Base-by-base conservation (phyloP, 1,140 invertebrate species). In the Elysia chlorotica region DNA sequence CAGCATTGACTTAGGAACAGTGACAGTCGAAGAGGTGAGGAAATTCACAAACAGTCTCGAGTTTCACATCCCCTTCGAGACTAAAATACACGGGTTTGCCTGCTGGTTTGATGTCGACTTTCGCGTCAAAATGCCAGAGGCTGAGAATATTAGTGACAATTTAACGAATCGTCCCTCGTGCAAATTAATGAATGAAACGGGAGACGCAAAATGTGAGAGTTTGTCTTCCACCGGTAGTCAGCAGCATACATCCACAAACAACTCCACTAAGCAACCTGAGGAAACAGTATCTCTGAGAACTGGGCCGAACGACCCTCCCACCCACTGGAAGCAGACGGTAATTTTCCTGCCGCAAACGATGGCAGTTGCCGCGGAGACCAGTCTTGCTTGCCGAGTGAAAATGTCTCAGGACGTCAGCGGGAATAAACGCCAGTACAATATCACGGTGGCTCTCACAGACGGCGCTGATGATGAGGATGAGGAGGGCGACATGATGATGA, bases 321-420 rank as follows among this genome's bases (percentile, higher is more conserved):
- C 98, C 2, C 97, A 99, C 84, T 99, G 98, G 98, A 99, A 99
- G 88, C 98, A 99, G 87, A 99, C 98, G 1, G 96, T 99, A 1
- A 99, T 99, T 85, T 99, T 99, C 85, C 92, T 99, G 25, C 82
- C 83, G 62, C 56, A 70, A 6, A 65, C 80, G 2, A 35, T 80
- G 0, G 25, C 70, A 0, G 75, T 82, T 0, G 77, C 78, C 33
- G 77, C 75, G 56, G 77, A 71, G 5, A 76, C 80, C 25, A 71
- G 35, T 37, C 59, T 83, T 14, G 62, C 65, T 17, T 78, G 77
- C 66, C 65, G 41, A 25, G 65, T 84, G 5, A 75, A 73, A 4
- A 68, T 85, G 25, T 57, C 65, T 17, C 82, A 83, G 59, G 80
- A 79, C 63, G n/a, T 36, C 14, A 30, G 19, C 0, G n/a, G n/a